phyloP scores from a whole-genome alignment of 2,888 invertebrate genomes.

The Adineta ricciae region DNA sequence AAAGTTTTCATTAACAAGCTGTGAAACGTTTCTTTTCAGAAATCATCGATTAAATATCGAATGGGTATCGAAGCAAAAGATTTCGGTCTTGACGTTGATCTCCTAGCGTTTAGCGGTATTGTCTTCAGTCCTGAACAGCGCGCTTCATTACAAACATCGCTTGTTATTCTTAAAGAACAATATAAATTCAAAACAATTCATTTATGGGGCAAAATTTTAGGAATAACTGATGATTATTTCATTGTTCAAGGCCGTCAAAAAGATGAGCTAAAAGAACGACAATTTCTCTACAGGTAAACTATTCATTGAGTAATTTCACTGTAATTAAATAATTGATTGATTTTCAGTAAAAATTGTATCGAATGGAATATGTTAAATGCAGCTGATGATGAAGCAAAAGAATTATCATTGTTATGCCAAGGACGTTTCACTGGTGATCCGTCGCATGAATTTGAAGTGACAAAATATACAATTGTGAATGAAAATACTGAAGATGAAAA shows the following conservation, averaged over 20 bases:
- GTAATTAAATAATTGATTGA: conserved; percentile 54
- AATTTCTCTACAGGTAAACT: conserved; percentile 64
- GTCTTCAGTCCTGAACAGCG: conserved; percentile 57
- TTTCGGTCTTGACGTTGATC: conserved; percentile 28
- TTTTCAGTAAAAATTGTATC: conserved; percentile 48
- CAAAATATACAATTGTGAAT: conserved; percentile 39
- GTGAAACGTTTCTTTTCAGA: background rate
- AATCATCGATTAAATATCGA: background rate
- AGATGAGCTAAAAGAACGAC: conserved; percentile 63
- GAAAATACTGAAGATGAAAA: conserved; percentile 44
- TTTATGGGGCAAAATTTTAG: conserved; percentile 76
- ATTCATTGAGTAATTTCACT: conserved; percentile 57
- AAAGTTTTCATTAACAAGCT: background rate
- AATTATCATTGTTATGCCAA: conserved; percentile 44
- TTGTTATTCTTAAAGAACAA: conserved; percentile 68
- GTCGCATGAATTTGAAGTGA: conserved; percentile 49
- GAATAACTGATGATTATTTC: conserved; percentile 67
- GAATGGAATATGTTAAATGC: conserved; percentile 49
- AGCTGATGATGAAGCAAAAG: conserved; percentile 43
- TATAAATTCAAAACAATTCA: conserved; percentile 71
- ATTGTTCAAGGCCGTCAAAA: conserved; percentile 67
- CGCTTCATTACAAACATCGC: conserved; percentile 61
- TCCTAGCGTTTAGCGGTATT: conserved; percentile 26
- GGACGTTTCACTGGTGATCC: conserved; percentile 51
- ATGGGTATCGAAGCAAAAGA: conserved; percentile 34